Evolutionary conservation across 2,888 invertebrate genomes (phyloP), one percentile per base, ranked within the genome.

Genomic region (Tinea pellionella): DNA sequence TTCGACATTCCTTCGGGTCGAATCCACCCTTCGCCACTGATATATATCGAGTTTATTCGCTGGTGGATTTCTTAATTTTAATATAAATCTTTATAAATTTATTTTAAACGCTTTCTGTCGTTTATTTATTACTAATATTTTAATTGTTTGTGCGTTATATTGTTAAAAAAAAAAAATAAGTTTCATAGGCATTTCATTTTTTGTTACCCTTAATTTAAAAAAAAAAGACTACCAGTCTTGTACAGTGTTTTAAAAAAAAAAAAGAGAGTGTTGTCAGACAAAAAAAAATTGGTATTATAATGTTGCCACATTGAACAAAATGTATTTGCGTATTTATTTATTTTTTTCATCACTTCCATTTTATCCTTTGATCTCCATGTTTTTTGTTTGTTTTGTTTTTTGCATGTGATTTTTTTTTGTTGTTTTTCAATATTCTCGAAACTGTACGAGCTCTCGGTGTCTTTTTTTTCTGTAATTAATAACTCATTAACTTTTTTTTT

Each of bases 371-470:
- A 41, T 41, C 13, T n/a, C 8, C 13, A 6, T 41, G 2, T 41
- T 41, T 41, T 2, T 41, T 41, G 41, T 13, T 13, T 41, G 2
- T 41, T 41, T 60, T 6, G 19, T 29, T 24, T 24, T 24, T 24
- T 59, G 43, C 47, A 43, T 59, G 59, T 29, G 1, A 2, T 32
- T n/a, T 32, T 15, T 32, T 30, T 57, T 32, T 24, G 24, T 13
- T 13, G 16, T n/a, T 13, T 24, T 19, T 55, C 12, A 19, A 41
- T 12, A 41, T 41, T 41, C 12, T 64, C 68, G 71, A 67, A 71
- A 80, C 84, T 84, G 85, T 85, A 87, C 84, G 84, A 70, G 73
- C 85, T 87, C 86, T 87, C 86, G 85, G 84, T 82, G 74, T 62
- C 59, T 63, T 68, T 30, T 53, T 43, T 51, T n/a, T 19, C 47